Evolutionary conservation across 1,140 invertebrate species (phyloP).

Genomic region (Drosophila seguyi): DNA sequence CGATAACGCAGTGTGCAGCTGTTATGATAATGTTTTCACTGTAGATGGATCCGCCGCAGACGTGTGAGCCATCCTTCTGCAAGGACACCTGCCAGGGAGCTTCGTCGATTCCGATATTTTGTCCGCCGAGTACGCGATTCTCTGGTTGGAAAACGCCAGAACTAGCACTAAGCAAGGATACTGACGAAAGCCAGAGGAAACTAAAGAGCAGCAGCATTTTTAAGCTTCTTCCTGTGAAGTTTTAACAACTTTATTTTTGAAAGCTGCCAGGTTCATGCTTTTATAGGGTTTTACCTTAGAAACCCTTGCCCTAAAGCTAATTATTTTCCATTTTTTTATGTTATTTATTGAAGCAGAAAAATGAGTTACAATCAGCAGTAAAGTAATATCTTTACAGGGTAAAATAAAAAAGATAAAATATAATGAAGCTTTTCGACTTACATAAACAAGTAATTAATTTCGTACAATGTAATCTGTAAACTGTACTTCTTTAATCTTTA

Average conservation of each 20-base stretch:
- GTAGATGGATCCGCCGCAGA: constrained; percentile 87
- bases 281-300: not conserved
- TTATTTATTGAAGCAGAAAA: not conserved
- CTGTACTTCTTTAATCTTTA: not conserved
- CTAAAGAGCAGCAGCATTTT: not conserved
- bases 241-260: not conserved
- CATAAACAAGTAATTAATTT: not conserved
- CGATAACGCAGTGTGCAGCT: constrained; percentile 86
- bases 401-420: not conserved
- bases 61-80: constrained; percentile 70
- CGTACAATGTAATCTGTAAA: not conserved
- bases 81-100: constrained; percentile 87
- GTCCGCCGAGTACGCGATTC: constrained; percentile 30
- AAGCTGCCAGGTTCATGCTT: not conserved
- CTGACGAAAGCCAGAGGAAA: constrained; percentile 4
- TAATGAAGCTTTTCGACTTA: not conserved
- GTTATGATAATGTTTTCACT: constrained; percentile 85
- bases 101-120: constrained; percentile 82
- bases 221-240: not conserved
- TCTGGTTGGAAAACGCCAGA: not conserved
- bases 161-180: not conserved
- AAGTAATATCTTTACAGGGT: not conserved
- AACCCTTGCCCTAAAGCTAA: not conserved
- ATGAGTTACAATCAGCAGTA: not conserved
- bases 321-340: not conserved